phyloP scores from a whole-genome alignment of 2,888 invertebrate species.

The Serripes groenlandicus region DNA sequence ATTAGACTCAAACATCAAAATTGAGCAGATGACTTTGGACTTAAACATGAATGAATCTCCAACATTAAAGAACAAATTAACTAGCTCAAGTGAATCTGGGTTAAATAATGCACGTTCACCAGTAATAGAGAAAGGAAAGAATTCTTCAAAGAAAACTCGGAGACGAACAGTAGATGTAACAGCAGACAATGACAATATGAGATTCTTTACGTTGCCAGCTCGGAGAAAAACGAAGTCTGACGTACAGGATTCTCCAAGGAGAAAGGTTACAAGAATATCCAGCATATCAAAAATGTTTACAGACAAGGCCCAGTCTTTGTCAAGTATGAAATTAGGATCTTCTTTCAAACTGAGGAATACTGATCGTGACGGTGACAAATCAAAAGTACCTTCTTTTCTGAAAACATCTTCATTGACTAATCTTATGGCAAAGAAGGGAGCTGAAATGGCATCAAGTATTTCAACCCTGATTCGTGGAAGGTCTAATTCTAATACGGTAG shows the following conservation, averaged over 20 bases:
- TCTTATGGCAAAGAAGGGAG: slow-evolving; percentile 57
- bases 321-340: slow-evolving; percentile 49
- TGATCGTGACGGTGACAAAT: slow-evolving; percentile 54
- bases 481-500: slow-evolving; percentile 47
- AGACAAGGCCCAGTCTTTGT: slow-evolving; percentile 61
- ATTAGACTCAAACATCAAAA: slow-evolving; percentile 58
- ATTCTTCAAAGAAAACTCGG: slow-evolving; percentile 1
- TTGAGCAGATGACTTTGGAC: slow-evolving; percentile 40
- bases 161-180: slow-evolving; percentile 5
- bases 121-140: slow-evolving; percentile 34
- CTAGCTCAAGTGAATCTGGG: slow-evolving; percentile 50
- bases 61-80: background rate
- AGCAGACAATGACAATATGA: slow-evolving; percentile 29
- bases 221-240: slow-evolving; percentile 44
- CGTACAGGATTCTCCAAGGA: slow-evolving; percentile 29
- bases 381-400: slow-evolving; percentile 37
- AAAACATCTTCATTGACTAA: slow-evolving; percentile 59
- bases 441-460: slow-evolving; percentile 56
- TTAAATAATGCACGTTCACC: slow-evolving; percentile 54
- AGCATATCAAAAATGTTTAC: slow-evolving; percentile 57
- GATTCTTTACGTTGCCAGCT: slow-evolving; percentile 59
- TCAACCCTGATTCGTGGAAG: slow-evolving; percentile 54
- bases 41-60: slow-evolving; percentile 22
- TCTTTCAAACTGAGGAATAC: slow-evolving; percentile 62
- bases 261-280: slow-evolving; percentile 43